Evolutionary conservation across 1,140 invertebrate genomes (phyloP), one percentile per base, ranked within the genome.

Genomic region (Diabrotica undecimpunctata): DNA sequence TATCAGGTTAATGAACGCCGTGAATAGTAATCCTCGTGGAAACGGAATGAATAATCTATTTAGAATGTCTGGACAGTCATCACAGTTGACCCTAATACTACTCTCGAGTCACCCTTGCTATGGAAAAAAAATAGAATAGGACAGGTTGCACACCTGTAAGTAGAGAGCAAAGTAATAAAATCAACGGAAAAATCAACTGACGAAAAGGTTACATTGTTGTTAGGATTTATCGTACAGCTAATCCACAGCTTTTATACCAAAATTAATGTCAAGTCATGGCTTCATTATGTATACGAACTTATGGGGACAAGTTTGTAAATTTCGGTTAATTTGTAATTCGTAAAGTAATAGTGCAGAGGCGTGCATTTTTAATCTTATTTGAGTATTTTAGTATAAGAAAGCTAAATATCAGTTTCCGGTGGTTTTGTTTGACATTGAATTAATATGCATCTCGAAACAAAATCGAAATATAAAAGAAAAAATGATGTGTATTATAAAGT

Each of bases 141-240:
- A 46, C 41, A 46, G 41, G 41, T 46, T 46, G 41, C 41, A n/a
- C 41, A 46, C 41, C 41, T 46, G 41, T 46, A 46, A 10, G n/a
- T 8, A 10, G 41, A 5, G 41, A 10, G 41, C 8, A 10, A 46
- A 8, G 8, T n/a, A 46, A 46, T 46, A 46, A 46, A 46, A 46
- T 46, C 41, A 46, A 46, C 41, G 41, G 41, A 46, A 46, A 25
- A 46, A 46, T 46, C 41, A 46, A 46, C 41, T 46, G 41, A 10
- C 41, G 41, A 46, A 46, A 46, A 46, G n/a, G 41, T 46, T 46
- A 46, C 41, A 46, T 46, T 46, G 41, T 46, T 46, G 41, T 46
- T 2, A n/a, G 41, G 41, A 46, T 46, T 46, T 46, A 46, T n/a
- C n/a, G 8, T 8, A 10, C 41, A 46, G 41, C n/a, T 10, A 2